A percentile compares a stretch with the other conserved stretches of the same genome.
These are phyloP conservation scores for Halocynthia roretzi DNA, from an alignment of 23 tunicate genomes.

Conservation along the genomic window DNA sequence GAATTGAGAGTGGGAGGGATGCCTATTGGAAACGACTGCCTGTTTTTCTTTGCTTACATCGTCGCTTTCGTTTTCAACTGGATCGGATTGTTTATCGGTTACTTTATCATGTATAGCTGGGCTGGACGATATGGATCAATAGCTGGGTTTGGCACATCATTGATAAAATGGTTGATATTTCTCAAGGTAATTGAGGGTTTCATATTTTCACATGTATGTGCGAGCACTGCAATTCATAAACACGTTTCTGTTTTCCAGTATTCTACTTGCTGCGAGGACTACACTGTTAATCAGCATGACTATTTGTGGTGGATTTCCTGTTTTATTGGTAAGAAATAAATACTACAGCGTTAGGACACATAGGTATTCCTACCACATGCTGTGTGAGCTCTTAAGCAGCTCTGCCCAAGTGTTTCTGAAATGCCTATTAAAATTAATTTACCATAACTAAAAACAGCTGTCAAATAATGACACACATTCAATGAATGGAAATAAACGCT, in stretches of 20 bases:
- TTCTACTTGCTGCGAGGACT: slow-evolving; percentile 21
- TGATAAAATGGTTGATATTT: slow-evolving; percentile 44
- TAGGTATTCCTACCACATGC: too few relatives aligned
- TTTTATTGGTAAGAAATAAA: slow-evolving; percentile 20
- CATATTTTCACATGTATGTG: neutral
- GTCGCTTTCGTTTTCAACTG: slow-evolving; percentile 59
- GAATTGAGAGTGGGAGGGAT: slow-evolving; percentile 41
- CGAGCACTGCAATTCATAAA: neutral
- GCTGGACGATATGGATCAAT: slow-evolving; percentile 66
- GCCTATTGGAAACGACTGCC: slow-evolving; percentile 43
- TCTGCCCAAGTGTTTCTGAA: too few relatives aligned
- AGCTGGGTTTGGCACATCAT: slow-evolving; percentile 57
- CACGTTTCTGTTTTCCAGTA: slow-evolving; percentile 15
- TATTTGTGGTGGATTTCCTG: slow-evolving; percentile 57
- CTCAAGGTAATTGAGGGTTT: slow-evolving; percentile 14
- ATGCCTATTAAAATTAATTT: too few relatives aligned
- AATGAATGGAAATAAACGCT: too few relatives aligned
- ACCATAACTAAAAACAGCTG: too few relatives aligned
- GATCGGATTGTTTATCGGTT: slow-evolving; percentile 66
- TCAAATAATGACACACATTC: too few relatives aligned
- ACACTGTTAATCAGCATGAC: slow-evolving; percentile 15
- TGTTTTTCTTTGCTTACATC: slow-evolving; percentile 37
- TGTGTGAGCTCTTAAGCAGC: too few relatives aligned
- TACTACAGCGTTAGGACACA: too few relatives aligned
- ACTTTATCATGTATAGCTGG: slow-evolving; percentile 36